Evolutionary conservation across 2,797 vertebrate genomes (phyloP).

Genomic region (Microctenopoma lineatum): DNA sequence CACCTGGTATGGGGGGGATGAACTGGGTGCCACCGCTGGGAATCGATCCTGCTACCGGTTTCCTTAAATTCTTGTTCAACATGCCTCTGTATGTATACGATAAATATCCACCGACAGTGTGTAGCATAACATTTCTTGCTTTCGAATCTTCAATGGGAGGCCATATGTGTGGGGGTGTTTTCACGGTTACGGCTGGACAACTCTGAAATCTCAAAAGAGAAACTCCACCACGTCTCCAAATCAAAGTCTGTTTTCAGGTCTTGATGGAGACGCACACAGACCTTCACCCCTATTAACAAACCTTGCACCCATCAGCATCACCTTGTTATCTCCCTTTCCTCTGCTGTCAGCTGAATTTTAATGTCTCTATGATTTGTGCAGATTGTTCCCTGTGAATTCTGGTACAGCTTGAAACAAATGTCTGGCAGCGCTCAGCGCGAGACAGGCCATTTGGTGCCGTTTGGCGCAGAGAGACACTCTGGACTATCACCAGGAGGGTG

Average conservation of each 20-base stretch:
- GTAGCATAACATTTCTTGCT: neutral
- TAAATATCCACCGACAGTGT: neutral
- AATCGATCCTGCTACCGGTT: too few relatives aligned
- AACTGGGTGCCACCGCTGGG: too few relatives aligned
- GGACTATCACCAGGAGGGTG: conserved; percentile 7
- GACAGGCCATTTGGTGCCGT: conserved; percentile 42
- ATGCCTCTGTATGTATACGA: too few relatives aligned
- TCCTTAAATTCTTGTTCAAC: too few relatives aligned
- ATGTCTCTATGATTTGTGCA: conserved; percentile 36
- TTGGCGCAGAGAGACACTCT: conserved; percentile 35
- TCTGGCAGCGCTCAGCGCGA: conserved; percentile 13
- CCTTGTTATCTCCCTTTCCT: conserved; percentile 14
- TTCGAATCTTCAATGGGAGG: neutral
- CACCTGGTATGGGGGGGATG: too few relatives aligned
- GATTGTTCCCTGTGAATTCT: conserved; percentile 30
- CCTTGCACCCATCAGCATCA: conserved; percentile 5
- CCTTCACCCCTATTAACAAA: conserved; percentile 2
- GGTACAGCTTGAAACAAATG: conserved; percentile 41
- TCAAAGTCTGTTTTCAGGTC: neutral
- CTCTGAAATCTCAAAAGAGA: neutral
- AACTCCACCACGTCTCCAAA: neutral
- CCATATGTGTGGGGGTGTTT: neutral
- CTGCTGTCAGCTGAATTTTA: conserved; percentile 19
- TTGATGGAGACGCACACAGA: neutral
- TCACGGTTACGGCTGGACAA: neutral